These are phyloP conservation scores for Larimichthys polyactis DNA, from an alignment of 2,113 vertebrate genomes.

Conservation along the genomic window DNA sequence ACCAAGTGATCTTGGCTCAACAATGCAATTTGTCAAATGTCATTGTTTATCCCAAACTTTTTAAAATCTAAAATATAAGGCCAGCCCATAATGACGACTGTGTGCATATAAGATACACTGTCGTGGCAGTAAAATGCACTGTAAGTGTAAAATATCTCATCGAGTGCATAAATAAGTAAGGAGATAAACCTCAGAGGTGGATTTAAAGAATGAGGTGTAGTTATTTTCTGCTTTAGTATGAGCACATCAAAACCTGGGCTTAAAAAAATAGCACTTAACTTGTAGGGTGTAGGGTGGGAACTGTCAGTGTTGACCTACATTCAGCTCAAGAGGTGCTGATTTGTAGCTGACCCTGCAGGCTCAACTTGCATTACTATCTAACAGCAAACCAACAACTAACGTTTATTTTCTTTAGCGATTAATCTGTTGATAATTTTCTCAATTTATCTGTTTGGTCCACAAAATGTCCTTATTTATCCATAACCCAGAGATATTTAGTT, in stretches of 20 bases:
- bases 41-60: neutral
- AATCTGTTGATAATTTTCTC: too few species aligned
- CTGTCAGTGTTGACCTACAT: neutral
- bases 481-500: too few species aligned
- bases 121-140: neutral
- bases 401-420: too few species aligned
- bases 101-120: neutral
- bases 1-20: neutral
- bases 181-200: neutral
- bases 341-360: neutral
- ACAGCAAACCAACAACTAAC: neutral
- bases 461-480: too few species aligned
- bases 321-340: neutral
- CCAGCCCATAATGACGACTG: neutral
- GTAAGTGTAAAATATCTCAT: neutral
- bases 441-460: too few species aligned
- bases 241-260: neutral
- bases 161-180: neutral
- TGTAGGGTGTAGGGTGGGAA: too few species aligned
- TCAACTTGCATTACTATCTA: too few species aligned
- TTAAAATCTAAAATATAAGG: constrained; percentile 2
- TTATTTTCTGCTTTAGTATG: neutral
- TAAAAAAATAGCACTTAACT: too few species aligned
- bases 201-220: neutral
- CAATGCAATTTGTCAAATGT: neutral